Evolutionary conservation across 1,140 invertebrate genomes (phyloP).

Genomic region (Hyphantria cunea): DNA sequence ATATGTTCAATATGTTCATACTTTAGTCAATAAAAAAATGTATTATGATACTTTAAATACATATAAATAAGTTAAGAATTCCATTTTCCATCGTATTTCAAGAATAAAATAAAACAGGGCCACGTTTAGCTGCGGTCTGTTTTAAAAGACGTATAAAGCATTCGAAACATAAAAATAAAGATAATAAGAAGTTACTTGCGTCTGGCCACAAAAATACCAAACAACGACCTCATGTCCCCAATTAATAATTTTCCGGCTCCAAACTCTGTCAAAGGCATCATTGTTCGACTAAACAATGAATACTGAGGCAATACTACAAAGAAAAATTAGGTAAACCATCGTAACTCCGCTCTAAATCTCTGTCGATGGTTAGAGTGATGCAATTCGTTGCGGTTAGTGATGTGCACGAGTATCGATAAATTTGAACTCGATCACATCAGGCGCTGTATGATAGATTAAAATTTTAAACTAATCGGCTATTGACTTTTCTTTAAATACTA

Average conservation of each 20-base stretch:
- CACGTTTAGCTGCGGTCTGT: too few relatives aligned
- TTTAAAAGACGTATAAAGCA: background rate
- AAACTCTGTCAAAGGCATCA: constrained; percentile 38
- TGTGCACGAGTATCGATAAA: constrained; percentile 37
- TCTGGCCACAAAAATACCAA: constrained; percentile 34
- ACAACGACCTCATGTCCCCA: constrained; percentile 44
- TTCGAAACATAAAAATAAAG: constrained; percentile 10
- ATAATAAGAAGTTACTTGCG: constrained; percentile 11
- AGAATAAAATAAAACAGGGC: too few relatives aligned
- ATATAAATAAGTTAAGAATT: too few relatives aligned
- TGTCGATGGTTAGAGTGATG: constrained; percentile 41
- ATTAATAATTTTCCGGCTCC: constrained; percentile 61
- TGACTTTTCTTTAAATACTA: too few relatives aligned
- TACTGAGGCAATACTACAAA: constrained; percentile 48
- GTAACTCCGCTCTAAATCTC: constrained; percentile 36
- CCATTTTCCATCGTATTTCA: too few relatives aligned
- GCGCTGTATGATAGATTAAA: background rate
- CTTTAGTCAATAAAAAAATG: too few relatives aligned
- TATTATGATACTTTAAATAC: too few relatives aligned
- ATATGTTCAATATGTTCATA: too few relatives aligned
- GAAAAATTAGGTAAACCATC: constrained; percentile 66
- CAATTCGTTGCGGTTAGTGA: constrained; percentile 45
- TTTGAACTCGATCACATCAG: background rate
- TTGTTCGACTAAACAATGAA: constrained; percentile 67
- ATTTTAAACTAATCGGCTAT: background rate